Conservation (phyloP, 2,888 invertebrate species). For the Charanyca ferruginea region DNA sequence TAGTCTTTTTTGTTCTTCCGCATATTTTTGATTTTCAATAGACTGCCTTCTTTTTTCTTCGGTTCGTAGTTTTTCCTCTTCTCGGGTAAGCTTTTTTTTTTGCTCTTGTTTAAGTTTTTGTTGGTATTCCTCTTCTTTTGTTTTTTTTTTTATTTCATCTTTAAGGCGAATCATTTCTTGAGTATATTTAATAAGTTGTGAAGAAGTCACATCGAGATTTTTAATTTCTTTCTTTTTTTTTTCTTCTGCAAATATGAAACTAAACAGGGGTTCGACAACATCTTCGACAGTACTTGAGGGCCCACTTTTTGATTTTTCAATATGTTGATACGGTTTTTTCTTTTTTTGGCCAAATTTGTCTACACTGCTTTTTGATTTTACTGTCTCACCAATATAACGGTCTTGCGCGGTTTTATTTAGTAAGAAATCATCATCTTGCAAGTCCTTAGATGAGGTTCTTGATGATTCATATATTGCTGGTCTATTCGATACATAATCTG, state of each 20-base stretch:
- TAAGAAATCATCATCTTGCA: too few relatives aligned
- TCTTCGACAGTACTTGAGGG: neutral
- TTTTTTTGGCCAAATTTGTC: neutral
- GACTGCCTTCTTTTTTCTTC: slow-evolving; percentile 24
- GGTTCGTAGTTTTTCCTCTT: slow-evolving; percentile 48
- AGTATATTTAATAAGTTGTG: slow-evolving; percentile 76
- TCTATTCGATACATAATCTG: neutral
- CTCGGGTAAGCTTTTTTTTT: slow-evolving; percentile 27
- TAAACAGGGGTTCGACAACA: slow-evolving; percentile 48
- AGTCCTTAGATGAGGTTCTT: neutral
- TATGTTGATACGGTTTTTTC: neutral
- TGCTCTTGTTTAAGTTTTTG: slow-evolving; percentile 28
- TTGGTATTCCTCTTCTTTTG: slow-evolving; percentile 44
- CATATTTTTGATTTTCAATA: slow-evolving; percentile 18
- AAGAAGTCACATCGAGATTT: slow-evolving; percentile 68
- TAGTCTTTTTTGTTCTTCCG: slow-evolving; percentile 1
- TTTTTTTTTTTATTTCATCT: slow-evolving; percentile 22
- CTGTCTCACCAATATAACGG: neutral
- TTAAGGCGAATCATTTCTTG: slow-evolving; percentile 59
- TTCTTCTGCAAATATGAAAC: slow-evolving; percentile 73
- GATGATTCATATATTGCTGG: neutral
- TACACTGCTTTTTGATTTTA: neutral
- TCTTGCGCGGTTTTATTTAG: neutral
- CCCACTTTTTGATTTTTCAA: neutral
- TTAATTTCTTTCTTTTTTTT: slow-evolving; percentile 34